Base-by-base conservation (phyloP, 2,888 invertebrate species). In the Entomobrya multifasciata region DNA sequence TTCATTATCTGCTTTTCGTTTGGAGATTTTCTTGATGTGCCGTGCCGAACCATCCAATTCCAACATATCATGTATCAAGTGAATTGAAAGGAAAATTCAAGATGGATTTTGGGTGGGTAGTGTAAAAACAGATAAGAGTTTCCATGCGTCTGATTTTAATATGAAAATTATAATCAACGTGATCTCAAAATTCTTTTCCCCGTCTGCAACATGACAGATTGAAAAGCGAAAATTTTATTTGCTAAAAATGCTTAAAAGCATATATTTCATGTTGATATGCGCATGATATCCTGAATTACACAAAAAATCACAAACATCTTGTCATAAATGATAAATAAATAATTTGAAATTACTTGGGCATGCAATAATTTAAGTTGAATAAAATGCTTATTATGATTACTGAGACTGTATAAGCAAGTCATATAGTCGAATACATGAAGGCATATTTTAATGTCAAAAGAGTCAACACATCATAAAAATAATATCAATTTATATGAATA, bases 71-170 rank as follows among this genome's bases (percentile, higher is more conserved):
- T 6, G 36, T 36, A 36, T 36, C 36, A 36, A 36, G 36, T 8
- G 8, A 8, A 0, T 22, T 20, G 44, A 67, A 67, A 67, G 67
- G 67, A 67, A 67, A 67, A 67, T 20, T 36, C 13, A 44, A 41
- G 67, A 67, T 22, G 65, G 25, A 22, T 36, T 65, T 67, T 67
- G 67, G 44, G 20, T 67, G 67, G 67, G 44, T 44, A 44, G 80
- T 49, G 67, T 70, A 80, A 80, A 36, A 67, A 41, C 41, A 30
- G 67, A 80, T 80, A 80, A 80, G 52, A 79, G 30, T 27, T 72
- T 8, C 52, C 49, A 49, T 52, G 49, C 4, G 36, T 36, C 8
- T 4, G 4, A 36, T 36, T 36, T 36, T 36, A 36, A 36, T 36
- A 8, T 36, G 36, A 36, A 36, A 36, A 36, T 36, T 36, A 36